phyloP scores from a whole-genome alignment of 1,140 invertebrate species.

The Cecropterus lyciades region DNA sequence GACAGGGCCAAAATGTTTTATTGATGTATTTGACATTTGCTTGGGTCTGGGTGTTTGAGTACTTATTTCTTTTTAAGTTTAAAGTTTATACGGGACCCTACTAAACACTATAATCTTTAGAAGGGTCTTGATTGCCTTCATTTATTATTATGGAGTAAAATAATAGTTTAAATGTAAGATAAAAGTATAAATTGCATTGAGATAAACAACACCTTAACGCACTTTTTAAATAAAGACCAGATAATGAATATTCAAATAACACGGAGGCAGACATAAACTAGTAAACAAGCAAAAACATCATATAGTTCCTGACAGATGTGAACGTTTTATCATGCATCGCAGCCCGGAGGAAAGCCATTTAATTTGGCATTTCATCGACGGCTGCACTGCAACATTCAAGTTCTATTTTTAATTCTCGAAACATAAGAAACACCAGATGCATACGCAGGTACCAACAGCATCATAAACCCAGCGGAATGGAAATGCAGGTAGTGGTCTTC shows the following conservation, averaged over 20 bases:
- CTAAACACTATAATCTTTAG: too few relatives aligned
- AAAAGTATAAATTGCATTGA: too few relatives aligned
- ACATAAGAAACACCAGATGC: conserved; percentile 73
- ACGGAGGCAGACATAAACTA: background rate
- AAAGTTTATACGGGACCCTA: too few relatives aligned
- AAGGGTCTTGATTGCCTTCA: too few relatives aligned
- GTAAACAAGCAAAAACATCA: conserved; percentile 20
- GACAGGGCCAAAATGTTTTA: too few relatives aligned
- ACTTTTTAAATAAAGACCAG: background rate
- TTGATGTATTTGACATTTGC: too few relatives aligned
- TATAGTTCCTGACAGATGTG: conserved; percentile 23
- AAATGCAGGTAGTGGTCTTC: conserved; percentile 4
- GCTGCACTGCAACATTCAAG: conserved; percentile 53
- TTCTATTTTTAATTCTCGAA: conserved; percentile 68
- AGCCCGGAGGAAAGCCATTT: conserved; percentile 34
- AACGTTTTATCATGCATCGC: conserved; percentile 25
- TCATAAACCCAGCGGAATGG: conserved; percentile 59
- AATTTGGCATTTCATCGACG: conserved; percentile 42
- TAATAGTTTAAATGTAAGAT: too few relatives aligned
- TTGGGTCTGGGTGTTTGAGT: too few relatives aligned
- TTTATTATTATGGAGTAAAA: too few relatives aligned
- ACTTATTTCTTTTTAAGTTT: too few relatives aligned
- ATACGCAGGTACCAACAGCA: conserved; percentile 74
- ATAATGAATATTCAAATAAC: conserved; percentile 4
- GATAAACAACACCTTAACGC: background rate